phyloP scores from a whole-genome alignment of 2,797 vertebrate species.

The Crax fasciolata region DNA sequence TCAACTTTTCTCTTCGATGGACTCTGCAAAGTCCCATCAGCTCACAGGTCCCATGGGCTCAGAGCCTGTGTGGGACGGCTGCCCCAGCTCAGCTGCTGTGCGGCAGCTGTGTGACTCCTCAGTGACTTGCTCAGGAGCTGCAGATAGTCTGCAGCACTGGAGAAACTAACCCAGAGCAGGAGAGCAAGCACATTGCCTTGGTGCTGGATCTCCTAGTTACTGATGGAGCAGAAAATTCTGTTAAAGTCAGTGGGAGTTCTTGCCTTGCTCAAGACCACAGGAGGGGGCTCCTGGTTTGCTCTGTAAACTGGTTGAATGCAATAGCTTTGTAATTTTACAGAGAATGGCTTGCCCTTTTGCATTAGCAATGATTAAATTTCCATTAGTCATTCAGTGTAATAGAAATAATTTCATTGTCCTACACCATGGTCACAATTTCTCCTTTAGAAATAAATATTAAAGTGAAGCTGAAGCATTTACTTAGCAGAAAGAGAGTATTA shows the following conservation, averaged over 20 bases:
- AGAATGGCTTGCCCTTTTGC: background rate
- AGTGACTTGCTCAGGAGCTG: background rate
- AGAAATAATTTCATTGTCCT: slow-evolving; percentile 12
- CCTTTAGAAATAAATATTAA: background rate
- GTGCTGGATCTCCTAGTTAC: background rate
- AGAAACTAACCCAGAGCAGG: background rate
- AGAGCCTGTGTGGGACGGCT: fast-evolving
- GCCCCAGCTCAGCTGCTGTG: background rate
- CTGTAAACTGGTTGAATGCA: background rate
- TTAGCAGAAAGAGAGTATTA: slow-evolving; percentile 10
- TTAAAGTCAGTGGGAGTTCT: background rate
- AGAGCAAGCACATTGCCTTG: background rate
- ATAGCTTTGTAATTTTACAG: background rate
- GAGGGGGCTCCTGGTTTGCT: background rate
- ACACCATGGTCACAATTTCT: background rate
- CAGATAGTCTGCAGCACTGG: background rate
- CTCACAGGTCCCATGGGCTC: background rate
- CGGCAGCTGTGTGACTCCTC: background rate
- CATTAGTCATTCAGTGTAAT: background rate
- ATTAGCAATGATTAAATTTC: background rate
- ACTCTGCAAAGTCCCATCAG: fast-evolving
- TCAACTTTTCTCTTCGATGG: background rate
- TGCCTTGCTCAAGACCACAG: background rate
- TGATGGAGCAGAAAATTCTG: background rate
- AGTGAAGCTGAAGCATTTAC: slow-evolving; percentile 26